phyloP scores from a whole-genome alignment of 2,113 vertebrate species.

The Regulus satrapa region DNA sequence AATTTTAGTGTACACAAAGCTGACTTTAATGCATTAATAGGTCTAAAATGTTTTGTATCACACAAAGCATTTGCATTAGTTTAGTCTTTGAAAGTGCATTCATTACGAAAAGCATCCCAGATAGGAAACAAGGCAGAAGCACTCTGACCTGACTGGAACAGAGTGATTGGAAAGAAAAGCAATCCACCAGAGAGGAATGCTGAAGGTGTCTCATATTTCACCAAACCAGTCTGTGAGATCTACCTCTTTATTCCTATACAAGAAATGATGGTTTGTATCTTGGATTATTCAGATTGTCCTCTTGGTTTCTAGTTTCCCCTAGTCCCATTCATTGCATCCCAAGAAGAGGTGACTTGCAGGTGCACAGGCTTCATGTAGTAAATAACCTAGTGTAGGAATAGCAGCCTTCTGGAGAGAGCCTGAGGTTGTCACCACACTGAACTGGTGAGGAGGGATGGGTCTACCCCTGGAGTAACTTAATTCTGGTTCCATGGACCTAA shows the following conservation, averaged over 20 bases:
- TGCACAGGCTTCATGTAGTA: fast-evolving
- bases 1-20: neutral
- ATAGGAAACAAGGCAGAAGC: neutral
- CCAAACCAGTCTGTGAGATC: neutral
- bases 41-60: neutral
- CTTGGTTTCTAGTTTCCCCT: neutral
- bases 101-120: neutral
- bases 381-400: neutral
- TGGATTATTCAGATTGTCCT: neutral
- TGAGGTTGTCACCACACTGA: fast-evolving
- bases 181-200: neutral
- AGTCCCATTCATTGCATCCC: neutral
- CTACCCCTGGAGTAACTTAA: neutral
- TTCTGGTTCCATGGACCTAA: neutral
- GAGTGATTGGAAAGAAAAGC: neutral
- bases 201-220: neutral
- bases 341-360: neutral
- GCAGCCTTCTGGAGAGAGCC: neutral
- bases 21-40: neutral
- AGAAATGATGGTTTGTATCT: neutral
- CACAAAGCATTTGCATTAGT: neutral
- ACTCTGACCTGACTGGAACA: neutral
- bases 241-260: neutral
- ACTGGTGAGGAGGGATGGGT: neutral
- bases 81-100: neutral